phyloP scores from a whole-genome alignment of 2,888 invertebrate species.

The Habrosyne pyritoides region DNA sequence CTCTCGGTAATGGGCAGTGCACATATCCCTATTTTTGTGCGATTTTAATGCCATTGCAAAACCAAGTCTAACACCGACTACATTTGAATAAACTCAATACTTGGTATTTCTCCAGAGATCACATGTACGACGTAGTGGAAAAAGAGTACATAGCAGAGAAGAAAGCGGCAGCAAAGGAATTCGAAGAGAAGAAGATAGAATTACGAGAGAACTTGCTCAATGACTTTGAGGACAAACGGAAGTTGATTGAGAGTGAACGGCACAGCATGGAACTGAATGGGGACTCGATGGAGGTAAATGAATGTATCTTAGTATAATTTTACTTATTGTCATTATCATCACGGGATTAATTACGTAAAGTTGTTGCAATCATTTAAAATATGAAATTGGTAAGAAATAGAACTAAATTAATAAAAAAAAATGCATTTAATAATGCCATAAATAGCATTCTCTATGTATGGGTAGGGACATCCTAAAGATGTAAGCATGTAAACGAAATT shows the following conservation, averaged over 20 bases:
- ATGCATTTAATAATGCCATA: no score
- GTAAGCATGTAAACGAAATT: no score
- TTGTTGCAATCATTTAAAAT: neutral
- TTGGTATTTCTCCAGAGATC: slow-evolving; percentile 86
- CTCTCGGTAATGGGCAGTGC: no score
- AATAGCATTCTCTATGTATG: no score
- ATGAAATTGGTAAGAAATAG: no score
- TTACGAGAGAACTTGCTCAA: slow-evolving; percentile 93
- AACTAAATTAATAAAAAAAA: no score
- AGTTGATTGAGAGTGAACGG: slow-evolving; percentile 94
- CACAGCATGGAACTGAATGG: slow-evolving; percentile 95
- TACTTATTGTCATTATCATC: slow-evolving; percentile 6
- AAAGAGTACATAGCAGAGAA: slow-evolving; percentile 94
- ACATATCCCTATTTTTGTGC: no score
- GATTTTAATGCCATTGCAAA: no score
- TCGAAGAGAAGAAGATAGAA: slow-evolving; percentile 97
- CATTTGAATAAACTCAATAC: no score
- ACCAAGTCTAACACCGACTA: no score
- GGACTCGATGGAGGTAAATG: slow-evolving; percentile 89
- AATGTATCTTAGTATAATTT: slow-evolving; percentile 6
- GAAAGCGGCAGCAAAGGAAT: slow-evolving; percentile 94
- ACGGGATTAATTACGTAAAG: neutral
- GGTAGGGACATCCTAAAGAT: no score
- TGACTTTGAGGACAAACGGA: slow-evolving; percentile 96
- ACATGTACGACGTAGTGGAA: slow-evolving; percentile 93